Conservation (phyloP, 2,888 invertebrate species). For the Dryobota labecula region DNA sequence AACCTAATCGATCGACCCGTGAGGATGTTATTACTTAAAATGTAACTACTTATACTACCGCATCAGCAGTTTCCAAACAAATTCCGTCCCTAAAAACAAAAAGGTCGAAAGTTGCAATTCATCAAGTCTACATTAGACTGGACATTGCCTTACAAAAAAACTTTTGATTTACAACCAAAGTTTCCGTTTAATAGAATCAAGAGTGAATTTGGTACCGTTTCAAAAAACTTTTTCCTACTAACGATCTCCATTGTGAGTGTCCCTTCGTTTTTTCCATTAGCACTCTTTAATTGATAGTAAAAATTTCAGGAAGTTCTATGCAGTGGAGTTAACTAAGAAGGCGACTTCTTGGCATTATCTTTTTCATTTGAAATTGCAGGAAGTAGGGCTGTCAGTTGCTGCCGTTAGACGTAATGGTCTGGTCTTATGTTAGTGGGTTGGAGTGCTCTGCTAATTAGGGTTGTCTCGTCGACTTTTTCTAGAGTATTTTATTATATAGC, state of each 20-base stretch:
- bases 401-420: constrained; percentile 31
- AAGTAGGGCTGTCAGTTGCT: constrained; percentile 46
- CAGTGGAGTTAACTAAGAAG: constrained; percentile 68
- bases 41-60: constrained; percentile 1
- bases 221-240: constrained; percentile 76
- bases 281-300: constrained; percentile 76
- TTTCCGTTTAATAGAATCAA: constrained; percentile 77
- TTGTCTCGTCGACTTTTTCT: constrained; percentile 10
- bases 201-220: constrained; percentile 80
- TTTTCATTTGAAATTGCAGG: constrained; percentile 60
- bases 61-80: constrained; percentile 54
- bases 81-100: constrained; percentile 57
- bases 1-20: too few species aligned
- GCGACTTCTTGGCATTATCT: constrained; percentile 61
- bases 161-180: constrained; percentile 73
- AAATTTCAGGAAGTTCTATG: constrained; percentile 66
- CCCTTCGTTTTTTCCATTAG: constrained; percentile 78
- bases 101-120: constrained; percentile 61
- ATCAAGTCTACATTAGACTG: constrained; percentile 71
- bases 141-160: constrained; percentile 71
- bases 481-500: background rate
- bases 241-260: constrained; percentile 78
- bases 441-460: constrained; percentile 31
- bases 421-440: constrained; percentile 21
- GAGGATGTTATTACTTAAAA: too few species aligned